Percentiles rank a stretch among this genome's conserved stretches.
Evolutionary conservation across 1,140 invertebrate species (phyloP).

Genomic region (Oryctes rhinoceros): DNA sequence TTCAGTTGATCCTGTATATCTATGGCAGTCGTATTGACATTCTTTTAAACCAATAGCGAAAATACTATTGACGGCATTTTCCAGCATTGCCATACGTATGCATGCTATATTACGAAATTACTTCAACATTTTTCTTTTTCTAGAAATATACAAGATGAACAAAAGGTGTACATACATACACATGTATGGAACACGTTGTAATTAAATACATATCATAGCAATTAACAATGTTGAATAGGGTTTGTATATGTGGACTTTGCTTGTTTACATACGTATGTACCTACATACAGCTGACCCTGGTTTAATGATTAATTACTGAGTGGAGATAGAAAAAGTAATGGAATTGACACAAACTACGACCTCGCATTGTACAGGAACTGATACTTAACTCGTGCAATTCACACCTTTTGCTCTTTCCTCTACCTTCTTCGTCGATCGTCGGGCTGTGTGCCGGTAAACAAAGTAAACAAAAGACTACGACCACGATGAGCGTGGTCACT

Average conservation of each 20-base stretch:
- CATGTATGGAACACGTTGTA: too few relatives aligned
- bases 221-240: too few relatives aligned
- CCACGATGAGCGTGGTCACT: constrained; percentile 32
- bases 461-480: constrained; percentile 36
- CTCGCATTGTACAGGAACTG: constrained; percentile 26
- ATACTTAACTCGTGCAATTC: constrained; percentile 6
- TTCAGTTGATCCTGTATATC: too few relatives aligned
- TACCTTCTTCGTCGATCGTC: neutral
- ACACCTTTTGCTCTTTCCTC: constrained; percentile 28
- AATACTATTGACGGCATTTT: too few relatives aligned
- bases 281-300: constrained; percentile 16
- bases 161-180: too few relatives aligned
- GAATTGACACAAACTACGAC: constrained; percentile 32
- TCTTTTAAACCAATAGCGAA: too few relatives aligned
- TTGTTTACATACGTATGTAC: neutral
- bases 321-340: constrained; percentile 2
- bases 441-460: constrained; percentile 12
- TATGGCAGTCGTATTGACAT: too few relatives aligned
- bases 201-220: too few relatives aligned
- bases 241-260: neutral
- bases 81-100: too few relatives aligned
- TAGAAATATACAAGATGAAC: too few relatives aligned
- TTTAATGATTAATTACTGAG: constrained; percentile 27
- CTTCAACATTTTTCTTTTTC: too few relatives aligned
- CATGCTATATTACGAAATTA: too few relatives aligned